Percentiles rank a stretch among this genome's conserved stretches.
Conservation (phyloP, 2,113 vertebrate genomes). For the Dicaeum eximium region DNA sequence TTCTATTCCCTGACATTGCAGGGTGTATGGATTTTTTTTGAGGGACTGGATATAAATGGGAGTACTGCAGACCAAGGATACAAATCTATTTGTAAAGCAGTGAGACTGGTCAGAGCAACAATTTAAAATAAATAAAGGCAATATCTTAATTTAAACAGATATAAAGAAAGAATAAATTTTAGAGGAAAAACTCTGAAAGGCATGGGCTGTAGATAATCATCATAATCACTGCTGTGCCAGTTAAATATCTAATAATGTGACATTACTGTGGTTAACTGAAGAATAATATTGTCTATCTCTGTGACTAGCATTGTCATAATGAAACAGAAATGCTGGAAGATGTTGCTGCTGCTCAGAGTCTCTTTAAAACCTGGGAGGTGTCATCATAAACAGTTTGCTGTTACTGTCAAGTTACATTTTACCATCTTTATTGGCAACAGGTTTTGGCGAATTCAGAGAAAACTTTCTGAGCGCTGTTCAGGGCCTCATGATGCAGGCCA, state of each 20-base stretch:
- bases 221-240: not conserved
- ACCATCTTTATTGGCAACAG: not conserved
- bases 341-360: not conserved
- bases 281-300: not conserved
- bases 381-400: not conserved
- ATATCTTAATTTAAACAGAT: not conserved
- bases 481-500: not conserved
- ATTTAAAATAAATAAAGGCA: not conserved
- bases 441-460: not conserved
- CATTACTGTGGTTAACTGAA: not conserved
- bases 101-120: not conserved
- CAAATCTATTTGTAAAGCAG: not conserved
- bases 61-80: not conserved
- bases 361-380: not conserved
- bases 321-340: not conserved
- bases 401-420: not conserved
- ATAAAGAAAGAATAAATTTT: not conserved
- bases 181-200: not conserved
- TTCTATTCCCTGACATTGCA: not conserved
- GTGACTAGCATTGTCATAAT: not conserved
- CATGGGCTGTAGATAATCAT: not conserved
- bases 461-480: not conserved
- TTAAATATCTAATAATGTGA: conserved; percentile 36
- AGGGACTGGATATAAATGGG: not conserved
- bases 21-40: not conserved